These are phyloP conservation scores for Micronisus gabar DNA, from an alignment of 2,113 vertebrate species.

Conservation along the genomic window DNA sequence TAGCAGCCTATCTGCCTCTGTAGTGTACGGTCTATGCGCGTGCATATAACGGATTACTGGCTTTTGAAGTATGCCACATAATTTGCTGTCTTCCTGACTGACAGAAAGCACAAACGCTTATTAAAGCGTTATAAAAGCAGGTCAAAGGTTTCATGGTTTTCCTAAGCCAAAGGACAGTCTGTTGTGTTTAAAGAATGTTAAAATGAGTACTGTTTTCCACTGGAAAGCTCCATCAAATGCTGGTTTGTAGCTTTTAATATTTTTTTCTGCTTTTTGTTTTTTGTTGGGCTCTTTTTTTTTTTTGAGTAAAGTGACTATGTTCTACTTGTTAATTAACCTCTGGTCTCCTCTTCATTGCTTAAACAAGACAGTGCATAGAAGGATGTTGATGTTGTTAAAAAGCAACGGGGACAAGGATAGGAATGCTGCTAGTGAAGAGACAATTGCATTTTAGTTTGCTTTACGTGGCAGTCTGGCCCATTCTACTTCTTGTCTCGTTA, in stretches of 20 bases:
- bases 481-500: background rate
- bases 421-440: background rate
- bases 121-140: background rate
- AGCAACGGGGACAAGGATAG: background rate
- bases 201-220: background rate
- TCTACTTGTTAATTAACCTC: constrained; percentile 16
- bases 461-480: background rate
- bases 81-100: background rate
- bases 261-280: background rate
- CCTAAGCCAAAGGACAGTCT: background rate
- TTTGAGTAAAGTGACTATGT: background rate
- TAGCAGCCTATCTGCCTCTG: background rate
- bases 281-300: background rate
- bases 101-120: background rate
- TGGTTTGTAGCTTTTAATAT: background rate
- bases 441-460: background rate
- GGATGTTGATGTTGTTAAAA: background rate
- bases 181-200: background rate
- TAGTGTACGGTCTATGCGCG: background rate
- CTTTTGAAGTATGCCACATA: background rate
- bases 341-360: background rate
- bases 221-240: background rate
- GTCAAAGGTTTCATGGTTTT: background rate
- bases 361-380: background rate
- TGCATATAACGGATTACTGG: background rate